Evolutionary conservation across 1,140 invertebrate species (phyloP).

Genomic region (Anoplolepis gracilipes): DNA sequence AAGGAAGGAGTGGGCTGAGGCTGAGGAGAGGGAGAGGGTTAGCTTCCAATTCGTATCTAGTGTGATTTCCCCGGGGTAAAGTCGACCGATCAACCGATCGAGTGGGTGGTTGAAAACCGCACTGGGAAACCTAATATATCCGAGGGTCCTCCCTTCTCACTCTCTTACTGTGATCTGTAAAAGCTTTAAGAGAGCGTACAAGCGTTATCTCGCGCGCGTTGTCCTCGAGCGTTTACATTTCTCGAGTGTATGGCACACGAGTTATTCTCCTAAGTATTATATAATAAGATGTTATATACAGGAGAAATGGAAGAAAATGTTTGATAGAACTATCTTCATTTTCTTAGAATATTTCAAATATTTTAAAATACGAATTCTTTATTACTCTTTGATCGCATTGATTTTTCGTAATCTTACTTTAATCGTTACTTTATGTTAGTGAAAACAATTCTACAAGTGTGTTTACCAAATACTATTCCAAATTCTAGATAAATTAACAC

Average conservation of each 20-base stretch:
- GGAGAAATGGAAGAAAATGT: background rate
- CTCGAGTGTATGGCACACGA: slow-evolving; percentile 5
- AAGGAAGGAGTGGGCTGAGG: slow-evolving; percentile 57
- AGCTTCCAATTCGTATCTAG: slow-evolving; percentile 82
- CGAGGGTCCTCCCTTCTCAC: slow-evolving; percentile 78
- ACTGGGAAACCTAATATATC: slow-evolving; percentile 86
- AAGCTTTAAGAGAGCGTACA: slow-evolving; percentile 66
- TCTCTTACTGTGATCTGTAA: slow-evolving; percentile 71
- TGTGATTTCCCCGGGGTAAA: slow-evolving; percentile 85
- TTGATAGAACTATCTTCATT: background rate
- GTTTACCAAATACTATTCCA: background rate
- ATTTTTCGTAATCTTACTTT: background rate
- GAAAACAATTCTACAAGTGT: background rate
- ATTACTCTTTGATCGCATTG: background rate
- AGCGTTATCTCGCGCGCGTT: slow-evolving; percentile 10
- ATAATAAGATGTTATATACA: background rate
- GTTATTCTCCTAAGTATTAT: slow-evolving; percentile 19
- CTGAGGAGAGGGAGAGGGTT: slow-evolving; percentile 66
- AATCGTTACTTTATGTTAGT: background rate
- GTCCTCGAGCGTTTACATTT: slow-evolving; percentile 52
- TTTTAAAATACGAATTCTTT: background rate
- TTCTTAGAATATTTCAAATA: background rate
- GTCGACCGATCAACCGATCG: slow-evolving; percentile 85
- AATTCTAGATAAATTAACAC: background rate
- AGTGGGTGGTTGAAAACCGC: slow-evolving; percentile 85